Base-by-base conservation (phyloP, 1,140 invertebrate genomes). In the Ceratosolen fusciceps region DNA sequence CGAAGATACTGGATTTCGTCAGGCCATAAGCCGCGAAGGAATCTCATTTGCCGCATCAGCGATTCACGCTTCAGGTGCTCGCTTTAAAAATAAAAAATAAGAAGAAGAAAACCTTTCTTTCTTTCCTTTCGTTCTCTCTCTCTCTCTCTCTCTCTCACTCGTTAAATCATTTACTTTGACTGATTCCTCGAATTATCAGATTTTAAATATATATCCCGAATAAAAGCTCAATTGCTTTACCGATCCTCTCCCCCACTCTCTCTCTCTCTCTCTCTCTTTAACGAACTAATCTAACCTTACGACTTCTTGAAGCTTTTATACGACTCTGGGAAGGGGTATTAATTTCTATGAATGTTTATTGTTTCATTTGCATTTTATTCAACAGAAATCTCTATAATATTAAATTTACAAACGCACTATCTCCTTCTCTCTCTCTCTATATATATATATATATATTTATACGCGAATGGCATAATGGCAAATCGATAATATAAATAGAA, bases 1-100 rank as follows among this genome's bases (percentile, higher is more conserved):
- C 31, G 34, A n/a, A 43, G 56, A 60, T 62, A 12, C 16, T 19
- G 43, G 60, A 75, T 52, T 65, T 75, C 60, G 39, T 65, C 43
- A 26, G 39, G 58, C n/a, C 58, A 47, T 74, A 74, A 74, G 65
- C 75, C 76, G 34, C 67, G 67, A 49, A 71, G 52, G 54, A 72
- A 78, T 78, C 68, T 72, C 67, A 72, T 78, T 78, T 78, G 37
- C 37, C n/a, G 56, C 54, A 60, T 78, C 76, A 72, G 76, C 67
- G 31, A 77, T 70, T 70, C 26, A 39, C 37, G 43, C 16, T 68
- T 68, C 65, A 10, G 43, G 49, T 34, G 34, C 52, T 52, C 49
- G 43, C 56, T 58, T 60, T 74, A 68, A 62, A 37, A 29, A 78
- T 78, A n/a, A n/a, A n/a, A n/a, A n/a, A n/a, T n/a, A n/a, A n/a